These are phyloP conservation scores for Gasteruption jaculator DNA, from an alignment of 2,888 invertebrate genomes.

Conservation along the genomic window DNA sequence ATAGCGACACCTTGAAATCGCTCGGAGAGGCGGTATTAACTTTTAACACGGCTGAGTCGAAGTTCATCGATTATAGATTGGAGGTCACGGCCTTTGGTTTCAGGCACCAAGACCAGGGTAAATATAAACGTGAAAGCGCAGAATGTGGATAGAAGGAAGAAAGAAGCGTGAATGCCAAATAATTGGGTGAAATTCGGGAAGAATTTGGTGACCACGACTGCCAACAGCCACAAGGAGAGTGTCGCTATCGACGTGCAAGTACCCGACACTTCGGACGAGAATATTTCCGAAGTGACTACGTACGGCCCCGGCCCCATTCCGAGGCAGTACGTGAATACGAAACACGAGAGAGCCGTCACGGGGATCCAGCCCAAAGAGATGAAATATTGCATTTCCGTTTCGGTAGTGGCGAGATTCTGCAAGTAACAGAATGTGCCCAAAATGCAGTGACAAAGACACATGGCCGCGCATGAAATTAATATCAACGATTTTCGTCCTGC, in stretches of 20 bases:
- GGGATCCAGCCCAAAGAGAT: constrained; percentile 54
- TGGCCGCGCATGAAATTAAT: constrained; percentile 48
- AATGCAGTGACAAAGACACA: constrained; percentile 39
- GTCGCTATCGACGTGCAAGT: constrained; percentile 33
- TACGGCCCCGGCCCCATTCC: constrained; percentile 57
- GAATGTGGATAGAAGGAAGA: constrained; percentile 34
- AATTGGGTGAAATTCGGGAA: constrained; percentile 31
- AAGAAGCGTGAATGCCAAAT: constrained; percentile 40
- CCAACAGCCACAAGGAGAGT: constrained; percentile 34
- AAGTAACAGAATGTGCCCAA: constrained; percentile 45
- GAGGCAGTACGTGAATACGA: constrained; percentile 54
- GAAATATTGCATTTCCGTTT: constrained; percentile 25
- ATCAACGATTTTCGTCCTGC: constrained; percentile 58
- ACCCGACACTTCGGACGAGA: constrained; percentile 39
- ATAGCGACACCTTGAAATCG: too few relatives aligned
- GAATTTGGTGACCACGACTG: constrained; percentile 38
- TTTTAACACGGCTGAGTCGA: too few relatives aligned
- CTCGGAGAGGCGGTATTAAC: too few relatives aligned
- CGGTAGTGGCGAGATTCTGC: constrained; percentile 23
- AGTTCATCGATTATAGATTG: constrained; percentile 41
- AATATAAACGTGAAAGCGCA: constrained; percentile 35
- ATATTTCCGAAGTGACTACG: constrained; percentile 55
- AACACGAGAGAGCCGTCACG: constrained; percentile 53
- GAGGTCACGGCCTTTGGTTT: constrained; percentile 42
- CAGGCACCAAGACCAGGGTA: constrained; percentile 35